Evolutionary conservation across 2,113 vertebrate species (phyloP).

Genomic region (Dromiciops gliroides): DNA sequence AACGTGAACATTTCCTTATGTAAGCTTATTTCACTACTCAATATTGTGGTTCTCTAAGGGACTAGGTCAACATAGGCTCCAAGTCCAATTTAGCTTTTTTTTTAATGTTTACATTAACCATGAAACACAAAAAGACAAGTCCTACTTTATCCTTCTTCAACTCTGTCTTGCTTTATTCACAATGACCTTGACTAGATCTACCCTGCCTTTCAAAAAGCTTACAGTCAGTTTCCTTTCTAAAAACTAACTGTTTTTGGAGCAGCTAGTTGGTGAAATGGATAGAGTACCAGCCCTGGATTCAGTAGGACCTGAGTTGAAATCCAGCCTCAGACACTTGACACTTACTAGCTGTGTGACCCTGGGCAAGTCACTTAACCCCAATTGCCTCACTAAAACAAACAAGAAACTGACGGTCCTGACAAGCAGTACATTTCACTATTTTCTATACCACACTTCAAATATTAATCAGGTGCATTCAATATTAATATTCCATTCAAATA

Average conservation of each 20-base stretch:
- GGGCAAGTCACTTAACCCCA: too few relatives aligned
- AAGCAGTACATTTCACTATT: not conserved
- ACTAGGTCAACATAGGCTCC: not conserved
- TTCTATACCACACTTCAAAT: not conserved
- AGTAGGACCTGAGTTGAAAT: too few relatives aligned
- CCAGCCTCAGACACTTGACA: too few relatives aligned
- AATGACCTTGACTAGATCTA: not conserved
- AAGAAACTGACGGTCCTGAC: too few relatives aligned
- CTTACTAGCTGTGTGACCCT: too few relatives aligned
- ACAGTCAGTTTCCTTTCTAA: not conserved
- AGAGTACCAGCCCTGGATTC: too few relatives aligned
- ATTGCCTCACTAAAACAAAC: too few relatives aligned
- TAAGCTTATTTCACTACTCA: not conserved
- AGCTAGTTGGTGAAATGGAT: too few relatives aligned
- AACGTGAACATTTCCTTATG: not conserved
- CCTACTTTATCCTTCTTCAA: not conserved
- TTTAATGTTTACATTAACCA: not conserved
- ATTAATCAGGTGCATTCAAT: not conserved
- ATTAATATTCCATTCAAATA: not conserved
- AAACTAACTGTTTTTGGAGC: not conserved
- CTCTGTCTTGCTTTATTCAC: not conserved
- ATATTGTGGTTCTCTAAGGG: not conserved
- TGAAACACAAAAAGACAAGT: not conserved
- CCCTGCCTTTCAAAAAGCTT: not conserved
- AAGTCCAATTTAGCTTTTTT: not conserved